Evolutionary conservation across 2,113 vertebrate species (phyloP).

Genomic region (Clinocottus analis): DNA sequence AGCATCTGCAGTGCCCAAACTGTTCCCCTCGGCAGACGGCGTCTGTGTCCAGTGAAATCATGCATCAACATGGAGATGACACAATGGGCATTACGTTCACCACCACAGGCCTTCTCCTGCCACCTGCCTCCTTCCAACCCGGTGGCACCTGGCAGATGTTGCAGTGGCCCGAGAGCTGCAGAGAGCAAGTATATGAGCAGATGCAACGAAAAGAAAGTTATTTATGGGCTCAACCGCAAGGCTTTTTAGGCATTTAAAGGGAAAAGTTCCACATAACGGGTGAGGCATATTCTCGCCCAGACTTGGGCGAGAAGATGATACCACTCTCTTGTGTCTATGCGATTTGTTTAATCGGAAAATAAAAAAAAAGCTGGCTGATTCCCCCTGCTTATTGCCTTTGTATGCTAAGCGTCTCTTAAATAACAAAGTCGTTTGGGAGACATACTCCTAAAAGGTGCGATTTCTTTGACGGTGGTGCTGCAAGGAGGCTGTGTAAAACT

Average conservation of each 20-base stretch:
- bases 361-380: neutral
- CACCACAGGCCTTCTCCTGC: conserved; percentile 37
- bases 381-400: neutral
- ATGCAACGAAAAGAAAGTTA: neutral
- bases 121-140: conserved; percentile 57
- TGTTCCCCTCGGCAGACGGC: conserved; percentile 50
- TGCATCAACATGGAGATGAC: conserved; percentile 69
- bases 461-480: neutral
- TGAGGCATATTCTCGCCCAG: neutral
- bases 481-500: no score
- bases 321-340: neutral
- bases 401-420: neutral
- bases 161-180: neutral
- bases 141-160: conserved; percentile 21
- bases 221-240: neutral
- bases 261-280: neutral
- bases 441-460: neutral
- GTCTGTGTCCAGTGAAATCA: conserved; percentile 62
- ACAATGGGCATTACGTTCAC: conserved; percentile 38
- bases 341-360: neutral
- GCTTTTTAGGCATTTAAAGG: neutral
- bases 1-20: conserved; percentile 49
- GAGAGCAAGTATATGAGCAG: neutral
- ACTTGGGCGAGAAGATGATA: neutral
- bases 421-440: neutral